Base-by-base conservation (phyloP, 1,140 invertebrate species). In the Pogonomyrmex californicus region DNA sequence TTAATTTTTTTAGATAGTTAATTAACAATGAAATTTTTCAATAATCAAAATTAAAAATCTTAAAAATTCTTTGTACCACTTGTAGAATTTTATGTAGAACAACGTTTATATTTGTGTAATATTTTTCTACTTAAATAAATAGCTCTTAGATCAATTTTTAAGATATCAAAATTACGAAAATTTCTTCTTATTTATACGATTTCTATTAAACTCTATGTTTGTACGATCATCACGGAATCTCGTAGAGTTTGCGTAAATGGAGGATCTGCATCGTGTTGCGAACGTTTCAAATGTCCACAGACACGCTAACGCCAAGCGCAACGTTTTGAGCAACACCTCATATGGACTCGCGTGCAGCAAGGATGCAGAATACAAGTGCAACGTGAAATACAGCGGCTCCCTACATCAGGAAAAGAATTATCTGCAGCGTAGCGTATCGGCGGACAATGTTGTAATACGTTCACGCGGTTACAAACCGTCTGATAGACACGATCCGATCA, bases 381-480 rank as follows among this genome's bases (percentile, higher is more conserved):
- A 91, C 49, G 73, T 93, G 70, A 94, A 91, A 36, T 92, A 89
- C 77, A 90, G 75, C 44, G 33, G 77, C 78, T 68, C 58, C 70
- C 17, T 92, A 71, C 76, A 23, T 23, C 23, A 92, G 68, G 78
- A 93, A 70, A 76, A 92, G 38, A 89, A 85, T 89, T 89, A 87
- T 87, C 77, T 94, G 17, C 94, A 95, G 77, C 92, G 94, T 63
- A 95, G 93, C 49, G 79, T 92, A 44, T 93, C 93, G 30, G 93
- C 94, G 9, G 95, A 95, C 89, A 95, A 96, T 95, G 96, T 96
- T 90, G 94, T 96, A 89, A 92, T 96, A 78, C 94, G 93, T 79
- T 95, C 95, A 73, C 96, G 98, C 17, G 98, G 98, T 36, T 98
- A 98, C 94, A 98, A 98, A 91, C 98, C 98, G 1, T 98, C 98